Percentiles rank a stretch among this genome's conserved stretches.
Evolutionary conservation across 1,140 invertebrate species (phyloP).

Genomic region (Oncopodura yosiiana): DNA sequence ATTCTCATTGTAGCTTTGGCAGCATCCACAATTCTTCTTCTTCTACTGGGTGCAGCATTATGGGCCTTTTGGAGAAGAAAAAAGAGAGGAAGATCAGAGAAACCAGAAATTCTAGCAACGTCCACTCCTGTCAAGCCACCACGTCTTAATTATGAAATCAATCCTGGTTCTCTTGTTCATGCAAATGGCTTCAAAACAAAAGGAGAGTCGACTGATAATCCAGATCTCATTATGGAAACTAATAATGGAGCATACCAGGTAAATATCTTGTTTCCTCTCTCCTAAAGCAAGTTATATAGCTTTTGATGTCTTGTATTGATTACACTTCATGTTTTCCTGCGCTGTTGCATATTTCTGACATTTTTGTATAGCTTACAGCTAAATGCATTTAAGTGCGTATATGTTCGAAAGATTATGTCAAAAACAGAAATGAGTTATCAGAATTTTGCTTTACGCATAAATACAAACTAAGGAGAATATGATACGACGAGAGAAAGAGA

Average conservation of each 20-base stretch:
- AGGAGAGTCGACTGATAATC: constrained; percentile 34
- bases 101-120: constrained; percentile 33
- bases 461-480: too few relatives aligned
- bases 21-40: constrained; percentile 63
- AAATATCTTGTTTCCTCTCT: too few relatives aligned
- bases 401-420: too few relatives aligned
- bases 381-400: too few relatives aligned
- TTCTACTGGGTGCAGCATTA: constrained; percentile 61
- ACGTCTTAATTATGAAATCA: constrained; percentile 32
- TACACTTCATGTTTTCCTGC: too few relatives aligned
- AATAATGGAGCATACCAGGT: constrained; percentile 35
- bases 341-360: too few relatives aligned
- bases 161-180: constrained; percentile 26
- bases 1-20: constrained; percentile 75
- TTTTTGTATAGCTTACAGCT: too few relatives aligned
- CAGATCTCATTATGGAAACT: constrained; percentile 35
- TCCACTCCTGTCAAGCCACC: constrained; percentile 32
- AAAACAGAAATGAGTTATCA: too few relatives aligned
- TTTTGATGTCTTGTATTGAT: too few relatives aligned
- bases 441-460: too few relatives aligned
- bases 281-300: too few relatives aligned
- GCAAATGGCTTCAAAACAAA: constrained; percentile 27
- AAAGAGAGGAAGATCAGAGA: constrained; percentile 40
- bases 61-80: constrained; percentile 56
- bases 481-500: too few relatives aligned